These are phyloP conservation scores for Brachionus rotundiformis DNA, from an alignment of 1,140 invertebrate species.

Conservation along the genomic window DNA sequence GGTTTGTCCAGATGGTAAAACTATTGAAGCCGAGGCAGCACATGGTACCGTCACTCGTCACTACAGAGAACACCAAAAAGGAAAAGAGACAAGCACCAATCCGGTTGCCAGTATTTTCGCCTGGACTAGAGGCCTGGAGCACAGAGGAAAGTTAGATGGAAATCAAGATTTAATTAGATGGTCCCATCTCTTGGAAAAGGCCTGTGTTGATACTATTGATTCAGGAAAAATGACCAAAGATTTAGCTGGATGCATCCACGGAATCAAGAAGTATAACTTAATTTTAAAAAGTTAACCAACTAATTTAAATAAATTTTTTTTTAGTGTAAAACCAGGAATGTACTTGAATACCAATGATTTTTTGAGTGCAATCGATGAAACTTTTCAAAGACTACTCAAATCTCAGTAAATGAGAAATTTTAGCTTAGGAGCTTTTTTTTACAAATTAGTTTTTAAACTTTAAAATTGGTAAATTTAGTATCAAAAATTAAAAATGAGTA, in stretches of 20 bases:
- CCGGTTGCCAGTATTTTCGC: conserved; percentile 88
- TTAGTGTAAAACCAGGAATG: conserved; percentile 62
- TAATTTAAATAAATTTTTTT: conserved; percentile 52
- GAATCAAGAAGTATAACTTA: conserved; percentile 67
- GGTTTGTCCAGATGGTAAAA: conserved; percentile 65
- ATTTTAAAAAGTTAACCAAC: too few relatives aligned
- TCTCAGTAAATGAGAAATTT: conserved; percentile 65
- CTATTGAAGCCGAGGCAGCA: conserved; percentile 65
- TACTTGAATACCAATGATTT: conserved; percentile 65
- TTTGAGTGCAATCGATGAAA: conserved; percentile 60
- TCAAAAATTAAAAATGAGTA: background rate
- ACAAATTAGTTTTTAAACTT: background rate
- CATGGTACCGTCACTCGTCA: conserved; percentile 66
- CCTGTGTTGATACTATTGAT: conserved; percentile 91
- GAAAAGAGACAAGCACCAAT: conserved; percentile 65
- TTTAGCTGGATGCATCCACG: conserved; percentile 95
- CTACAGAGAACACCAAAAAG: conserved; percentile 57
- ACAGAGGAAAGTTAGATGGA: conserved; percentile 88
- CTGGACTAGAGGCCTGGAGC: conserved; percentile 85
- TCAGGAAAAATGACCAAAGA: conserved; percentile 95
- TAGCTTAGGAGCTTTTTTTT: background rate
- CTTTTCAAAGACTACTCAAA: conserved; percentile 51
- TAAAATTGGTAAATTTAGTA: background rate
- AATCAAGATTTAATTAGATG: conserved; percentile 73
- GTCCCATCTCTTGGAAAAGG: conserved; percentile 69